Conservation (phyloP, 2,113 vertebrate species). For the Gymnorhina tibicen region DNA sequence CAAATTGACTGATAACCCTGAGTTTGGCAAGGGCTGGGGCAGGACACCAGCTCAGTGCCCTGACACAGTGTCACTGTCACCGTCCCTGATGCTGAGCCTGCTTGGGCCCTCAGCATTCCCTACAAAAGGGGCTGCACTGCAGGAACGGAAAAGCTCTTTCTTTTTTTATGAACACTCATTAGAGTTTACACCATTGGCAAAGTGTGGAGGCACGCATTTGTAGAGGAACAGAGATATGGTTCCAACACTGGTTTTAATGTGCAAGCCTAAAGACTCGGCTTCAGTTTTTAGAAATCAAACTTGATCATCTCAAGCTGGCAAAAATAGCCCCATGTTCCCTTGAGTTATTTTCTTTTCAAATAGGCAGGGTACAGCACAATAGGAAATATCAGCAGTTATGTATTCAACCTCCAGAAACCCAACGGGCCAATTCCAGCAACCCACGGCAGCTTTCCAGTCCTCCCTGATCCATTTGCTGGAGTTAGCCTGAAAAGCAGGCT, state of each 20-base stretch:
- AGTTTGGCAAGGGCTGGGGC: background rate
- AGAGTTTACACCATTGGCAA: background rate
- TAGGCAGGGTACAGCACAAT: conserved; percentile 7
- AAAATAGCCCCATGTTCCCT: conserved; percentile 27
- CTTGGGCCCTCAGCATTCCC: background rate
- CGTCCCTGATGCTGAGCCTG: background rate
- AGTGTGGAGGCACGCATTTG: background rate
- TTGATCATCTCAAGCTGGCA: conserved; percentile 42
- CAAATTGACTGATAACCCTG: background rate
- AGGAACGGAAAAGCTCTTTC: background rate
- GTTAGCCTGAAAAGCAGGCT: conserved; percentile 18
- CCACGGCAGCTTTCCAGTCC: background rate
- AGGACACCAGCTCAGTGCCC: background rate
- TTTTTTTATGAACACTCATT: background rate
- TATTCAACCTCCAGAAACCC: conserved; percentile 50
- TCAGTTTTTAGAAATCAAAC: conserved; percentile 35
- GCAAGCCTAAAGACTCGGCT: background rate
- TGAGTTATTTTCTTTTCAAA: conserved; percentile 43
- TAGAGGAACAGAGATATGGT: background rate
- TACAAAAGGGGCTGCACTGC: background rate
- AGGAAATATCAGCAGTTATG: conserved; percentile 12
- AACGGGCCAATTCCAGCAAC: conserved; percentile 15
- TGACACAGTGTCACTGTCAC: background rate
- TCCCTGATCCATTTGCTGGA: conserved; percentile 22
- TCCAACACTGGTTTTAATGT: background rate